A percentile compares a stretch with the other conserved stretches of the same genome.
These are phyloP conservation scores for Caerostris darwini DNA, from an alignment of 1,140 invertebrate genomes.

Conservation along the genomic window DNA sequence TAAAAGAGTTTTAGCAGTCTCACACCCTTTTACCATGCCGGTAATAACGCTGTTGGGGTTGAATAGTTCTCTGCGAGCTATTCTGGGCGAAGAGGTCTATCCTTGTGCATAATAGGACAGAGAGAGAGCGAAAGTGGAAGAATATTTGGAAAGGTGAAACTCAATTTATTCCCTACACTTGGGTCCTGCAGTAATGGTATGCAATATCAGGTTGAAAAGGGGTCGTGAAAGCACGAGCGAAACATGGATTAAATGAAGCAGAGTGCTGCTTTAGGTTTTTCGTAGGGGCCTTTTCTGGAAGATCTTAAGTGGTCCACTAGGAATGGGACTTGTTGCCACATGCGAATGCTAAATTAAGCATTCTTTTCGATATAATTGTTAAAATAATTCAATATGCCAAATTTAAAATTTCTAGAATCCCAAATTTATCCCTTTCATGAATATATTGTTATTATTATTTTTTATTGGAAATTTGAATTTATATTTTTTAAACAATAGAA, in stretches of 20 bases:
- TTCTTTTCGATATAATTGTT: too few relatives aligned
- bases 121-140: neutral
- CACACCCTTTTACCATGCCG: neutral
- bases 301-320: neutral
- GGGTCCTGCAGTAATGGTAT: neutral
- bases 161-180: neutral
- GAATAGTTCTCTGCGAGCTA: neutral
- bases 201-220: conserved; percentile 1
- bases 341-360: too few relatives aligned
- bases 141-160: conserved; percentile 13
- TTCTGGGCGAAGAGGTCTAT: neutral
- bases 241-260: conserved; percentile 34
- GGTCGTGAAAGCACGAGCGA: neutral
- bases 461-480: too few relatives aligned
- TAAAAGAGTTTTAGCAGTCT: conserved; percentile 62
- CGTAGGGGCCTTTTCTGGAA: neutral
- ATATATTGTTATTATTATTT: too few relatives aligned
- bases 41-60: neutral
- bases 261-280: neutral
- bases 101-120: neutral
- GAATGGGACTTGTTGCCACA: neutral
- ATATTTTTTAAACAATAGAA: too few relatives aligned
- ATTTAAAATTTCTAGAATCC: too few relatives aligned
- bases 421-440: too few relatives aligned
- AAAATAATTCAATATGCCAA: too few relatives aligned